Percentiles rank a stretch among this genome's conserved stretches.
phyloP scores from a whole-genome alignment of 2,888 invertebrate genomes.

The Leptinotarsa juncta region DNA sequence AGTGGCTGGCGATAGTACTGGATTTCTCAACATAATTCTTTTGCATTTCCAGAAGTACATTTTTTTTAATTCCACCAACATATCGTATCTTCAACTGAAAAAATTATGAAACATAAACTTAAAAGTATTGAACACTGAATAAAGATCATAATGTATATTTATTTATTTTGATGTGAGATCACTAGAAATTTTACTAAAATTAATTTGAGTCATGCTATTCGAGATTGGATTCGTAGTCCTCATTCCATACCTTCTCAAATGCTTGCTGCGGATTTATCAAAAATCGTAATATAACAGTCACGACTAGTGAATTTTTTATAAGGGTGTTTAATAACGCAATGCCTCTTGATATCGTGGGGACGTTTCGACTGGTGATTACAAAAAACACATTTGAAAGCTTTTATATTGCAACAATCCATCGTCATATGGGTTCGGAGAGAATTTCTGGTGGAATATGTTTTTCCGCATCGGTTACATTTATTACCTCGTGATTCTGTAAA shows the following conservation, averaged over 20 bases:
- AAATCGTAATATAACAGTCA: not conserved
- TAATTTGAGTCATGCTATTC: too few species aligned
- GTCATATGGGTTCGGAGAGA: conserved; percentile 48
- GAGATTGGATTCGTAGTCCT: too few species aligned
- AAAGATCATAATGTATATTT: too few species aligned
- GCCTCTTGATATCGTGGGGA: conserved; percentile 15
- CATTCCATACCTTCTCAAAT: not conserved
- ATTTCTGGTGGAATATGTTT: conserved; percentile 30
- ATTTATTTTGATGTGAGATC: too few species aligned
- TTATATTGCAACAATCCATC: conserved; percentile 51
- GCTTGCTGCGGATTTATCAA: not conserved
- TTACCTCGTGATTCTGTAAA: conserved; percentile 17
- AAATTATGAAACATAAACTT: too few species aligned
- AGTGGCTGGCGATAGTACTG: too few species aligned
- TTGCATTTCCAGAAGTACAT: too few species aligned
- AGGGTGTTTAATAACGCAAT: not conserved
- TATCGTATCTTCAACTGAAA: too few species aligned
- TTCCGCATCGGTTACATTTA: conserved; percentile 30
- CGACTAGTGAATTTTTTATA: not conserved
- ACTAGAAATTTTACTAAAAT: too few species aligned
- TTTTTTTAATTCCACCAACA: too few species aligned
- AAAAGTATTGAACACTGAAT: too few species aligned
- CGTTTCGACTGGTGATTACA: conserved; percentile 44
- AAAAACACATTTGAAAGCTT: conserved; percentile 54
- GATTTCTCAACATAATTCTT: too few species aligned